Evolutionary conservation across 1,140 invertebrate species (phyloP).

Genomic region (Drosophila funebris): DNA sequence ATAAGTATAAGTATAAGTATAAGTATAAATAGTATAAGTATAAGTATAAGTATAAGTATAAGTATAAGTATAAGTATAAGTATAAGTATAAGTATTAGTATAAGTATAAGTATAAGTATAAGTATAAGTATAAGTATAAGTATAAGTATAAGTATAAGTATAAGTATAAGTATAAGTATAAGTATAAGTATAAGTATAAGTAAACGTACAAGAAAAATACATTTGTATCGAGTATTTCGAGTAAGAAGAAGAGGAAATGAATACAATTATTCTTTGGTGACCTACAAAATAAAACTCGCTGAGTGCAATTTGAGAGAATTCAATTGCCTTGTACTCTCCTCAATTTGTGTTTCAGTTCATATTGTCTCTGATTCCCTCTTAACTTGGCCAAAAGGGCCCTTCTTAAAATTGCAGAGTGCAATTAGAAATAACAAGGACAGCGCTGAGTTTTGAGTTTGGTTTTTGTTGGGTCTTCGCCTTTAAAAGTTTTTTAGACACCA

Average conservation of each 20-base stretch:
- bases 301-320: background rate
- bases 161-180: no score
- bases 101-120: no score
- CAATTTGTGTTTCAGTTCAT: background rate
- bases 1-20: no score
- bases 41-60: no score
- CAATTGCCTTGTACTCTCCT: background rate
- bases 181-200: no score
- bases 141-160: no score
- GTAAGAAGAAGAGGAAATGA: background rate
- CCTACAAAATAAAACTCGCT: background rate
- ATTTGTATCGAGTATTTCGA: no score
- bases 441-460: background rate
- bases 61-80: no score
- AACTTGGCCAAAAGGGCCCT: background rate
- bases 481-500: constrained; percentile 29
- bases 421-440: constrained; percentile 17
- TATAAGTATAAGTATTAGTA: no score
- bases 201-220: no score
- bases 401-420: constrained; percentile 1
- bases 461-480: background rate
- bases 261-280: background rate
- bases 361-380: background rate
- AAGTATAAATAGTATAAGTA: no score
- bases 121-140: no score